phyloP scores from a whole-genome alignment of 2,113 vertebrate genomes.

The Galemys pyrenaicus region DNA sequence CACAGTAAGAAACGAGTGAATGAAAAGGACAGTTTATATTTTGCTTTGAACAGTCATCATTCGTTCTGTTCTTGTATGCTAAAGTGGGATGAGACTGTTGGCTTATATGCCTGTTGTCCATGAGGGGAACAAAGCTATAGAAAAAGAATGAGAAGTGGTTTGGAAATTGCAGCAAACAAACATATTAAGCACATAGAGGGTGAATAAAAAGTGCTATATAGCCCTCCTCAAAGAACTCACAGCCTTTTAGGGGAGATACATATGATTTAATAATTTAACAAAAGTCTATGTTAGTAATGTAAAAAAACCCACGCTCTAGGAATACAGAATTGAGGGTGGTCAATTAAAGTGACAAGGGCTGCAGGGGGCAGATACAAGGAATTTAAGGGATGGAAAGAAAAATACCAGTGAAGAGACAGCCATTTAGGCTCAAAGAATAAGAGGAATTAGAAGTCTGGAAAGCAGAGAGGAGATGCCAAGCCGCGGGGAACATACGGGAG shows the following conservation, averaged over 20 bases:
- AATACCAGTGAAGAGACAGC: background rate
- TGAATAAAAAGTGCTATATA: background rate
- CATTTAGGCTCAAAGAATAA: background rate
- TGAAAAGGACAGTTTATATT: background rate
- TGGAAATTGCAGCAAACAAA: background rate
- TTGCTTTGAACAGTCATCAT: background rate
- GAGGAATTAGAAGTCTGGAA: background rate
- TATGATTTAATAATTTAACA: background rate
- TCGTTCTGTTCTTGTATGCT: background rate
- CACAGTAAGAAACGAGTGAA: background rate
- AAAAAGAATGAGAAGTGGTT: background rate
- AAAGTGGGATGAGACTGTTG: fast-evolving
- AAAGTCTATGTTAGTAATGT: background rate
- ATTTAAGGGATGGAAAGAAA: background rate
- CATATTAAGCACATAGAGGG: background rate
- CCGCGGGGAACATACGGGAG: background rate
- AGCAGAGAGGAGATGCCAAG: background rate
- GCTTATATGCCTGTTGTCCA: background rate
- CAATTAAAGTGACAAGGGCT: background rate
- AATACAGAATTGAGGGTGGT: background rate
- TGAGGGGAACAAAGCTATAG: background rate
- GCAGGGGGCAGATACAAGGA: background rate
- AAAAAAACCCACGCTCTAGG: background rate
- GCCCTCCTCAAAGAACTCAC: background rate
- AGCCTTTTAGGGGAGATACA: background rate